A percentile compares a stretch with the other conserved stretches of the same genome.
Conservation (phyloP, 1,140 invertebrate genomes). For the Drosophila mauritiana region DNA sequence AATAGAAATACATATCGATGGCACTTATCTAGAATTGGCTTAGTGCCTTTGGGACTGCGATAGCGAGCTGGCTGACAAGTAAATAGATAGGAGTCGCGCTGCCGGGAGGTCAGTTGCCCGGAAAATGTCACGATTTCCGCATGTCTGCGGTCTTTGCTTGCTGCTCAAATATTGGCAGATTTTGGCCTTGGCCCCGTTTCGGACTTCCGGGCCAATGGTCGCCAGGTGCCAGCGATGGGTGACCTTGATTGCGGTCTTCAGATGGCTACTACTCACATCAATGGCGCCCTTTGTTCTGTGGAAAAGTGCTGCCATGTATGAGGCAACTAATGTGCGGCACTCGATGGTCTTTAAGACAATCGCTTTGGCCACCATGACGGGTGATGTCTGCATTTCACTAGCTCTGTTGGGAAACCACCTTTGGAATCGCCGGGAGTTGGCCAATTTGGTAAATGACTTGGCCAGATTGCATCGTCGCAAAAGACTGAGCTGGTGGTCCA, state of each 20-base stretch:
- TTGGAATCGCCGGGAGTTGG: conserved; percentile 42
- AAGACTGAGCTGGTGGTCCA: conserved; percentile 21
- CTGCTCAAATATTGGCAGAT: conserved; percentile 60
- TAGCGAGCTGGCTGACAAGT: conserved; percentile 36
- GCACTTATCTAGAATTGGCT: conserved; percentile 73
- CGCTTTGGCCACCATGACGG: conserved; percentile 55
- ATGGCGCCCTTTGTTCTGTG: conserved; percentile 54
- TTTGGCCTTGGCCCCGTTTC: conserved; percentile 53
- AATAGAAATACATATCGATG: conserved; percentile 55
- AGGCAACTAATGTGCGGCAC: conserved; percentile 60
- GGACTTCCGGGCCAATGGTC: conserved; percentile 1
- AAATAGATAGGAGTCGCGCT: neutral
- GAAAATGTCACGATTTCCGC: conserved; percentile 58
- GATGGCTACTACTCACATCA: conserved; percentile 36
- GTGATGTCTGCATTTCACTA: conserved; percentile 58
- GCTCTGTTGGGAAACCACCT: conserved; percentile 42
- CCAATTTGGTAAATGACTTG: conserved; percentile 36
- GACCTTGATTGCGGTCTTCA: conserved; percentile 28
- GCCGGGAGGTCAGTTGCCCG: conserved; percentile 38
- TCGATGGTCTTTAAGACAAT: conserved; percentile 58
- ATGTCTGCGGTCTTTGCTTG: conserved; percentile 62
- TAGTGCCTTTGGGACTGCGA: conserved; percentile 60
- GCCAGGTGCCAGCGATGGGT: conserved; percentile 20
- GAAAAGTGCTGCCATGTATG: conserved; percentile 56
- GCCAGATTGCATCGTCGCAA: conserved; percentile 16